phyloP scores from a whole-genome alignment of 2,888 invertebrate genomes.

The Ormyrus rosae region DNA sequence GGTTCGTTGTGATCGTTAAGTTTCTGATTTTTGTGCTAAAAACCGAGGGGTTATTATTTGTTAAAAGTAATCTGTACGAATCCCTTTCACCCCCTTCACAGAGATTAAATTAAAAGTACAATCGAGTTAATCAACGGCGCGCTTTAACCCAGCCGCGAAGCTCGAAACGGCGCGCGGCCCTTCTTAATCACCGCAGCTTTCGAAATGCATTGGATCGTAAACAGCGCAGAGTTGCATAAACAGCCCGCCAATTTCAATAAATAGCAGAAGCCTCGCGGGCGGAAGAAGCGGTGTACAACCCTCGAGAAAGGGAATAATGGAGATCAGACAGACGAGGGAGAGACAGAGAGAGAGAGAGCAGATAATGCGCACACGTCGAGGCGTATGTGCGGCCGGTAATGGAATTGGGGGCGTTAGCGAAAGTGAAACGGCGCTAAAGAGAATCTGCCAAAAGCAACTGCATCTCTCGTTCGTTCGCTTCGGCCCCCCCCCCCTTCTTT shows the following conservation, averaged over 20 bases:
- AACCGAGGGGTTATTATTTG: too few relatives aligned
- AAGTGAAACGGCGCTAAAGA: constrained; percentile 34
- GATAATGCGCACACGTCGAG: constrained; percentile 15
- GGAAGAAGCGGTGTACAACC: neutral
- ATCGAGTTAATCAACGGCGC: too few relatives aligned
- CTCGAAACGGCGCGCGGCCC: neutral
- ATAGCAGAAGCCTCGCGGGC: neutral
- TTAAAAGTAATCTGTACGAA: too few relatives aligned
- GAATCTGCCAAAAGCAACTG: constrained; percentile 41
- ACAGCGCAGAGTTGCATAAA: neutral
- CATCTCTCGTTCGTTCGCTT: neutral
- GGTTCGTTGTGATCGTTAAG: too few relatives aligned
- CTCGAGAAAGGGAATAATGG: constrained; percentile 24
- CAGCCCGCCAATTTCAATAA: constrained; percentile 20
- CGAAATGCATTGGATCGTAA: neutral
- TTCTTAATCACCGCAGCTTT: neutral
- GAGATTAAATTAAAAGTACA: too few relatives aligned
- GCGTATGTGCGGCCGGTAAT: constrained; percentile 16
- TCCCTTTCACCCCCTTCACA: too few relatives aligned
- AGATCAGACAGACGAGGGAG: neutral
- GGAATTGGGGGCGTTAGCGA: constrained; percentile 41
- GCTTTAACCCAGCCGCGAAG: too few relatives aligned
- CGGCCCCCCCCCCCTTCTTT: neutral
- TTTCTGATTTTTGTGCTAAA: too few relatives aligned
- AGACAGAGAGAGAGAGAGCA: neutral